Percentiles rank a stretch among this genome's conserved stretches.
Conservation (phyloP, 1,140 invertebrate genomes). For the Microvelia longipes region DNA sequence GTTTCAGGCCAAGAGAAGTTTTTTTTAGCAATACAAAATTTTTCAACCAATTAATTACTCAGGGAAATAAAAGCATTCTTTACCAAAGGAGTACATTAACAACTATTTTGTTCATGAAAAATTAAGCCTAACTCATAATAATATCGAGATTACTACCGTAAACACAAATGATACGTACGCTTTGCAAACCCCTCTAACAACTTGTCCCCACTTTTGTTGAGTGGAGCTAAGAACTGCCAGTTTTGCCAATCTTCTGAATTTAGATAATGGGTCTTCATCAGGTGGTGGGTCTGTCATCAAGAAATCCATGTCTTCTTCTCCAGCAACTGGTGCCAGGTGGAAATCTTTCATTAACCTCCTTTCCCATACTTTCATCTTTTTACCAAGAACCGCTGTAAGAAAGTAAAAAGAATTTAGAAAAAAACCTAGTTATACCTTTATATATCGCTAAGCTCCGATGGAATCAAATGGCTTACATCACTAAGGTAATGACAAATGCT, state of each 20-base stretch:
- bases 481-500: not conserved
- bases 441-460: no score
- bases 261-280: conserved; percentile 44
- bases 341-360: conserved; percentile 71
- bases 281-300: conserved; percentile 32
- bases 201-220: conserved; percentile 51
- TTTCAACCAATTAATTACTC: no score
- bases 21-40: no score
- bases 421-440: not conserved
- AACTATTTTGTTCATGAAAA: no score
- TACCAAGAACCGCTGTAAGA: conserved; percentile 22
- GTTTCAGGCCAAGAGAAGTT: no score
- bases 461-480: not conserved
- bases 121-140: no score
- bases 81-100: no score
- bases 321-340: conserved; percentile 53
- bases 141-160: no score
- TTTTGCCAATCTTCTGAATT: conserved; percentile 54
- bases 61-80: no score
- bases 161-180: conserved; percentile 32
- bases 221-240: conserved; percentile 48
- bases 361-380: conserved; percentile 65
- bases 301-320: conserved; percentile 36
- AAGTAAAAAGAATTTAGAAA: not conserved
- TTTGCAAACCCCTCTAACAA: conserved; percentile 39